phyloP scores from a whole-genome alignment of 2,888 invertebrate species.

The Diaphora mendica region DNA sequence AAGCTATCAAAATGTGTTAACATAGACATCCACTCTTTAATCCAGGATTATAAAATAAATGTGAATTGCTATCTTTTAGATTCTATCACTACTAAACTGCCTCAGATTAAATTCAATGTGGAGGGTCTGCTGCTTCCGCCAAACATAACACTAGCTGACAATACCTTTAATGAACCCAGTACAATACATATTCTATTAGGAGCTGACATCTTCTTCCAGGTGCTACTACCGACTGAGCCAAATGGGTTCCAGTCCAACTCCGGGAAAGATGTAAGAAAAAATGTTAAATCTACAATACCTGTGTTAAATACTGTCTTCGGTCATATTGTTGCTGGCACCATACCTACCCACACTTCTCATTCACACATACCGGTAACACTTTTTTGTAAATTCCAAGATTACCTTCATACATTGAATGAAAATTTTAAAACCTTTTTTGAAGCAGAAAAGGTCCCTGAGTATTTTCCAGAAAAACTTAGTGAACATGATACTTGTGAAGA shows the following conservation, averaged over 20 bases:
- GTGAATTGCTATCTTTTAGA: background rate
- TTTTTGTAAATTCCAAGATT: background rate
- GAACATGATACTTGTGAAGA: background rate
- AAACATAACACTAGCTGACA: constrained; percentile 1
- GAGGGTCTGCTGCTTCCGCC: background rate
- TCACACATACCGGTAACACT: background rate
- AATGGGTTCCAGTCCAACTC: too few relatives aligned
- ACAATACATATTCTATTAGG: background rate
- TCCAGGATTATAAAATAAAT: constrained; percentile 2
- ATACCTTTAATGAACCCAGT: background rate
- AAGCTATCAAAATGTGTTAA: background rate
- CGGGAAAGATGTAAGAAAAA: too few relatives aligned
- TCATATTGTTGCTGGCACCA: constrained; percentile 1
- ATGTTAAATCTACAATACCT: background rate
- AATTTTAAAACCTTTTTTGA: background rate
- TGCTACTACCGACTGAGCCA: too few relatives aligned
- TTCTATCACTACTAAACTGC: background rate
- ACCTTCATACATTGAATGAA: background rate
- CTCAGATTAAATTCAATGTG: background rate
- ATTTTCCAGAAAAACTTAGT: too few relatives aligned
- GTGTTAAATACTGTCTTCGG: background rate
- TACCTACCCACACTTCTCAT: background rate
- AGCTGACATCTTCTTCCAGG: too few relatives aligned
- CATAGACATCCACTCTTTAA: background rate
- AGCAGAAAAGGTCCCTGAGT: background rate